These are phyloP conservation scores for Cottoperca gobio DNA, from an alignment of 2,797 vertebrate species.

Conservation along the genomic window DNA sequence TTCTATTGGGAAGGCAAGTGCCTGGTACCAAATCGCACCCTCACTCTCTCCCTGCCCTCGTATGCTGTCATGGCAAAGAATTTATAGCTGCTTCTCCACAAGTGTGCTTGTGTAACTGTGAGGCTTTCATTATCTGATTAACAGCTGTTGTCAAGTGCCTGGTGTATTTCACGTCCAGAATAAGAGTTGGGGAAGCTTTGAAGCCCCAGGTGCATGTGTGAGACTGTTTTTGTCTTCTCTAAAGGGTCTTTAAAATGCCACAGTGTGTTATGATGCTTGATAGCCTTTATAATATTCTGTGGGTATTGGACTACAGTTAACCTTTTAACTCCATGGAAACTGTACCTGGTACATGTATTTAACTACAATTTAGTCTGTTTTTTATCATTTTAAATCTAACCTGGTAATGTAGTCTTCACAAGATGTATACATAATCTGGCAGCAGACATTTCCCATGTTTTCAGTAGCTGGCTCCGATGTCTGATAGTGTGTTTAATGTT, in stretches of 20 bases:
- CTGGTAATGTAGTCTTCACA: constrained; percentile 10
- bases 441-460: constrained; percentile 13
- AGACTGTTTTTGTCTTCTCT: constrained; percentile 67
- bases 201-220: constrained; percentile 76
- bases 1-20: constrained; percentile 74
- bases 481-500: constrained; percentile 2
- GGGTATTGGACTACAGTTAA: constrained; percentile 24
- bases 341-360: constrained; percentile 54
- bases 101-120: constrained; percentile 77
- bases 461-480: constrained; percentile 22
- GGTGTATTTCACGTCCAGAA: constrained; percentile 79
- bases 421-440: not conserved
- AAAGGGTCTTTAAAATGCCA: constrained; percentile 66
- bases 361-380: constrained; percentile 43
- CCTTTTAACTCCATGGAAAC: constrained; percentile 32
- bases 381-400: constrained; percentile 37
- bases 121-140: constrained; percentile 83
- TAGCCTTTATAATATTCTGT: constrained; percentile 35
- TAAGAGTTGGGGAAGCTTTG: constrained; percentile 72
- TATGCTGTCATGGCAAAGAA: constrained; percentile 75
- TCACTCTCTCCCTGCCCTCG: constrained; percentile 66
- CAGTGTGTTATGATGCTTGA: constrained; percentile 47
- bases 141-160: constrained; percentile 82
- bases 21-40: constrained; percentile 82
- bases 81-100: constrained; percentile 77